Conservation (phyloP, 2,888 invertebrate genomes). For the Mesorhabditis belari region DNA sequence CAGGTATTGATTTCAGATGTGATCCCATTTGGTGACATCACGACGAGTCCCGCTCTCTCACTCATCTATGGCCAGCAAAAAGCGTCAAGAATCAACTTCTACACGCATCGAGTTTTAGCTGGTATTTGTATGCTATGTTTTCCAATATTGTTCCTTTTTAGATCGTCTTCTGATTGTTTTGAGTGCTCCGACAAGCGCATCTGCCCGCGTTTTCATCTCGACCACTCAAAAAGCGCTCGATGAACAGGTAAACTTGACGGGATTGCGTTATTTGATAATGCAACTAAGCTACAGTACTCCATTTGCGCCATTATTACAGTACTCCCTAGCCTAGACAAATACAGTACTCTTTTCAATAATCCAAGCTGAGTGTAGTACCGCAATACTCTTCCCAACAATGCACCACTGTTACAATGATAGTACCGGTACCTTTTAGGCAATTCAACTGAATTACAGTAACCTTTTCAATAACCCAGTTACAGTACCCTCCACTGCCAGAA, state of each 20-base stretch:
- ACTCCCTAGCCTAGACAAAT: too few species aligned
- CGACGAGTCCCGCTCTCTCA: not conserved
- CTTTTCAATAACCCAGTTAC: too few species aligned
- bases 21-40: not conserved
- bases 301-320: too few species aligned
- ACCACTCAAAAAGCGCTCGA: not conserved
- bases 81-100: not conserved
- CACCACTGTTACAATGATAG: too few species aligned
- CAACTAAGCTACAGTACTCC: too few species aligned
- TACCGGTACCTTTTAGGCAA: too few species aligned
- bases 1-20: not conserved
- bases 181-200: not conserved
- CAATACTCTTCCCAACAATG: too few species aligned
- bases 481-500: slow-evolving; percentile 38
- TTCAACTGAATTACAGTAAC: too few species aligned
- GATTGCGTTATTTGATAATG: slow-evolving; percentile 4
- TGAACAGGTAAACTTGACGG: not conserved
- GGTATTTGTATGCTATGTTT: not conserved
- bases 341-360: too few species aligned
- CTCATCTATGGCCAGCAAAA: not conserved
- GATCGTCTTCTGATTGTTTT: slow-evolving; percentile 7
- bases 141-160: not conserved
- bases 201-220: not conserved
- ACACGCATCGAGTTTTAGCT: not conserved
- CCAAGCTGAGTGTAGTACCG: too few species aligned